Evolutionary conservation across 92 coral and sea anemone genomes (phyloP), one percentile per base, ranked within the genome.

Genomic region (Nematostella vectensis): DNA sequence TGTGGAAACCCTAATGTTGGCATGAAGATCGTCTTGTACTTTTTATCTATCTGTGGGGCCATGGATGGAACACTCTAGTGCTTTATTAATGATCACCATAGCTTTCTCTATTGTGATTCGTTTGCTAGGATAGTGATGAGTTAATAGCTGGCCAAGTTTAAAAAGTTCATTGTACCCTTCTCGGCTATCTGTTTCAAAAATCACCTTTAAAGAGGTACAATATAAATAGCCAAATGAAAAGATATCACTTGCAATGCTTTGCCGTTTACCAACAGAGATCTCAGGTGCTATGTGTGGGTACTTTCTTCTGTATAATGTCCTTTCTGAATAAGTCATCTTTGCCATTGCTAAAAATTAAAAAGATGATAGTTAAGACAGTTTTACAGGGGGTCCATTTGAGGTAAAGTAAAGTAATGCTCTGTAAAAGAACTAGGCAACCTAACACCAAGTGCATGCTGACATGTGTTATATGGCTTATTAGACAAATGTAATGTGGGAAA

Each of bases 141-240:
- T 30, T 8, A 33, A 1, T 18, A 15, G 20, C 11, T 56, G 62
- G 20, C 62, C 62, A n/a, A 36, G 9, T 39, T 56, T 36, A 3
- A 56, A 36, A 30, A 56, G 62, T 9, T 1, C 11, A 9, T 4
- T 1, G 11, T 56, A 13, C 2, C 3, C 0, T 11, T 29, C 78
- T n/a, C 62, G 62, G 20, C 3, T 25, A 1, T 3, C 55, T 51
- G 36, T 1, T 6, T 10, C 30, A 30, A 51, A 37, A 19, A 71
- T n/a, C 44, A 6, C 21, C 29, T 17, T 71, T 71, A 71, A 21
- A 16, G 72, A 59, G 3, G 42, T 18, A 36, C 63, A 74, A 62
- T 31, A 74, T 25, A 74, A 22, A 39, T 57, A 33, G 3, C 80
- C 80, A 74, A 65, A 74, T 30, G 80, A 74, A 25, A 57, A 65